Percentiles rank a stretch among this genome's conserved stretches.
These are phyloP conservation scores for Apodemus speciosus DNA, from an alignment of 2,113 vertebrate species.

Conservation along the genomic window DNA sequence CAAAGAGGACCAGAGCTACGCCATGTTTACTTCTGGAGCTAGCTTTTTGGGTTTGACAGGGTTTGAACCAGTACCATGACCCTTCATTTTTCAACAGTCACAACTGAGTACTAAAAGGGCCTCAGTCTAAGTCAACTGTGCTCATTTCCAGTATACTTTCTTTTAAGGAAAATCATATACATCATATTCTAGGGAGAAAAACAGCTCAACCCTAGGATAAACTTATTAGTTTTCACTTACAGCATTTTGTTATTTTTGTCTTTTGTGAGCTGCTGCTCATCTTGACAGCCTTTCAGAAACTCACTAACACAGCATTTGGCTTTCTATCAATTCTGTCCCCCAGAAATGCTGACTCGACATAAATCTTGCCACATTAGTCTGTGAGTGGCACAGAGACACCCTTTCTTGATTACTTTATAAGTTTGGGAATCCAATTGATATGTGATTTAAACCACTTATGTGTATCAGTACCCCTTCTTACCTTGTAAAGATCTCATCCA, in stretches of 20 bases:
- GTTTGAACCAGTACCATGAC: neutral
- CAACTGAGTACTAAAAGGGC: neutral
- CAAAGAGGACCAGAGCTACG: neutral
- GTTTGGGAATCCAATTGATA: neutral
- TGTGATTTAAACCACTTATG: neutral
- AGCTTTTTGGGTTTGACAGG: neutral
- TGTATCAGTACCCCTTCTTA: neutral
- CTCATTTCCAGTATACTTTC: neutral
- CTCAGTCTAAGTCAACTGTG: neutral
- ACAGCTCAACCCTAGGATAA: neutral
- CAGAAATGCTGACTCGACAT: neutral
- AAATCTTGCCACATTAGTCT: neutral
- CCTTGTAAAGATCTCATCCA: neutral
- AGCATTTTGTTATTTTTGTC: neutral
- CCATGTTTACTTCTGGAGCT: neutral
- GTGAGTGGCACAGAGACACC: neutral
- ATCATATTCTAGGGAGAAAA: neutral
- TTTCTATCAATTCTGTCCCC: neutral
- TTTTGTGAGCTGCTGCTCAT: neutral
- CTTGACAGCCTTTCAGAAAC: neutral
- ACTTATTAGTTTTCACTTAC: neutral
- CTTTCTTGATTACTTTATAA: neutral
- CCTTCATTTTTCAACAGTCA: neutral
- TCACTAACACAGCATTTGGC: neutral
- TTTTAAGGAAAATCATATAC: neutral